Conservation (phyloP, 2,113 vertebrate genomes). For the Anser cygnoides region DNA sequence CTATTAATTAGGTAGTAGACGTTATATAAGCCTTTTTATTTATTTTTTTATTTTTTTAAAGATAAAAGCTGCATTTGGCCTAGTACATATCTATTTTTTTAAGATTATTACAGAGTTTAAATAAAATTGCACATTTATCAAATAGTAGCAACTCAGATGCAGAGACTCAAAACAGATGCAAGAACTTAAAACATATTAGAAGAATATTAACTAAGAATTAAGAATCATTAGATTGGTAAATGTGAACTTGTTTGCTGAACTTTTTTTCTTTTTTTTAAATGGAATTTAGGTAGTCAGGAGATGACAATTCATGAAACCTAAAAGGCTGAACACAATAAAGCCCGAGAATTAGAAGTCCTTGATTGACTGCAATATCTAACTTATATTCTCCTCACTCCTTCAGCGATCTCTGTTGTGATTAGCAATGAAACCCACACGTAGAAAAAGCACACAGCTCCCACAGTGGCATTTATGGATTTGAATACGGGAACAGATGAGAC, state of each 20-base stretch:
- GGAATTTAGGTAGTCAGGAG: not conserved
- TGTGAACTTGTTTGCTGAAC: not conserved
- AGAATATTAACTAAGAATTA: not conserved
- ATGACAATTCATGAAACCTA: slow-evolving; percentile 11
- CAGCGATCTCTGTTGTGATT: not conserved
- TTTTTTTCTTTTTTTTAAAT: not conserved
- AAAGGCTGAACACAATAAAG: not conserved
- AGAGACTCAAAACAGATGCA: not conserved
- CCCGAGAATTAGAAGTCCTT: not conserved
- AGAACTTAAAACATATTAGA: not conserved
- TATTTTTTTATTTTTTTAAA: not conserved
- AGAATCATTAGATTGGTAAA: not conserved
- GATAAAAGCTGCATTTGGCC: not conserved
- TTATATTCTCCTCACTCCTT: not conserved
- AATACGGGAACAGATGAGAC: not conserved
- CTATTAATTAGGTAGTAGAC: not conserved
- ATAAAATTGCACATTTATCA: not conserved
- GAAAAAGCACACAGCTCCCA: not conserved
- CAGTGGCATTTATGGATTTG: not conserved
- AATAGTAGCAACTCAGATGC: not conserved
- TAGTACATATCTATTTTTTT: not conserved
- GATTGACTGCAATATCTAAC: not conserved
- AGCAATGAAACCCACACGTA: slow-evolving; percentile 14
- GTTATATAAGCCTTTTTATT: not conserved
- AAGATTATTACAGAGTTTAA: not conserved